Base-by-base conservation (phyloP, 2,888 invertebrate species). In the Pyrrhosoma nymphula region DNA sequence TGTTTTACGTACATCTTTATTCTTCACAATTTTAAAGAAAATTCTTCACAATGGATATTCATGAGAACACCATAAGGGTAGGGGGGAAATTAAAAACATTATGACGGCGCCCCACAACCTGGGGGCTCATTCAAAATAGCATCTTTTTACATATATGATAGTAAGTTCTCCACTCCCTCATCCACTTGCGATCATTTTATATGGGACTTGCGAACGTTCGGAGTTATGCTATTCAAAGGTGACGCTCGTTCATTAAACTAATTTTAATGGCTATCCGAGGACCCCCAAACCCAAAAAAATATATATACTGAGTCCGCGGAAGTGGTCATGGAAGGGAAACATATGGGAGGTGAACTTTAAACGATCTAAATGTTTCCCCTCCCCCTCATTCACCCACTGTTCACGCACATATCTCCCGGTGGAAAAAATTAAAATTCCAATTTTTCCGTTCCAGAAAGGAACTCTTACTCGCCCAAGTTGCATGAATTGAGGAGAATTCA, bases 1-100 rank as follows among this genome's bases (percentile, higher is more conserved):
- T 47, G 26, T 93, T 93, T 93, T 47, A 93, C 93, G 69, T 93
- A 93, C 93, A 93, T 93, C 93, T 93, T 93, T 93, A 93, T 93
- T 93, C 69, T 91, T 69, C 93, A 93, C 93, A 93, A 93, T 93
- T 93, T 91, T 69, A 93, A 93, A 47, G 47, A 69, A 63, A 69
- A 47, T 93, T 93, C 69, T 63, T 47, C 93, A 93, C 69, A 93
- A 93, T 93, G 63, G 47, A 69, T 93, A 93, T 93, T 69, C 93
- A 69, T 93, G 69, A 69, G 93, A 93, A 93, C 93, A 93, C 93
- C 93, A 93, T 93, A 69, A 69, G 93, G 69, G 93, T 69, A 69
- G 93, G 47, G 69, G 69, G 69, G 93, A 47, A 93, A 69, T 93
- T 56, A 93, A 93, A 93, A 93, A 75, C 93, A 93, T 30, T 91